phyloP scores from a whole-genome alignment of 2,113 vertebrate genomes.

The Elachura formosa region DNA sequence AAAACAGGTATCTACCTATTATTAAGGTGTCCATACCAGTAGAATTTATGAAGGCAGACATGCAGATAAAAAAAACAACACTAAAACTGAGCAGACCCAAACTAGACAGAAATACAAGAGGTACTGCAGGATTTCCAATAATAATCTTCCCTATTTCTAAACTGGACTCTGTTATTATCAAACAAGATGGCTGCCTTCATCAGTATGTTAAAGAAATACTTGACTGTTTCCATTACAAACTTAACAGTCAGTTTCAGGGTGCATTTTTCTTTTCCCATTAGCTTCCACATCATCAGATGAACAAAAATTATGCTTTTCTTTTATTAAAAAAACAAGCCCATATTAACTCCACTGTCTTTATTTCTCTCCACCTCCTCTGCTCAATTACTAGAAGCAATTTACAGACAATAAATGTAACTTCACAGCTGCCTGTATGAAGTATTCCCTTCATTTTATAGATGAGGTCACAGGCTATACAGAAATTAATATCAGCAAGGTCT shows the following conservation, averaged over 20 bases:
- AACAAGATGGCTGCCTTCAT: slow-evolving; percentile 53
- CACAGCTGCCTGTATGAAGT: slow-evolving; percentile 60
- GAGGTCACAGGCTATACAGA: slow-evolving; percentile 51
- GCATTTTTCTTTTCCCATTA: slow-evolving; percentile 24
- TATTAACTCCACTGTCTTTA: slow-evolving; percentile 48
- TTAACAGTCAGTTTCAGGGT: slow-evolving; percentile 36
- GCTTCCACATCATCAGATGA: neutral
- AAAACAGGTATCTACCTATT: neutral
- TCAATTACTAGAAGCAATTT: slow-evolving; percentile 65
- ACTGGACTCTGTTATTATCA: neutral
- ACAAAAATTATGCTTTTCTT: slow-evolving; percentile 42
- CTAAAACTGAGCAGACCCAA: neutral
- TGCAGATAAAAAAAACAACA: neutral
- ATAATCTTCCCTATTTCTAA: neutral
- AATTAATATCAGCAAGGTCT: slow-evolving; percentile 45
- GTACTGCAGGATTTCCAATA: neutral
- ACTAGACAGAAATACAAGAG: neutral
- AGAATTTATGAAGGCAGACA: neutral
- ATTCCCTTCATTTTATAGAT: slow-evolving; percentile 62
- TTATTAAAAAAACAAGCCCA: neutral
- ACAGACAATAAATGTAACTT: slow-evolving; percentile 64
- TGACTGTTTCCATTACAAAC: slow-evolving; percentile 17
- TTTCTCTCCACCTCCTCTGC: slow-evolving; percentile 52
- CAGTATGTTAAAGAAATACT: slow-evolving; percentile 7
- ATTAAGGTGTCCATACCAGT: neutral